phyloP scores from a whole-genome alignment of 2,113 vertebrate genomes.

The Monarcha castaneiventris region DNA sequence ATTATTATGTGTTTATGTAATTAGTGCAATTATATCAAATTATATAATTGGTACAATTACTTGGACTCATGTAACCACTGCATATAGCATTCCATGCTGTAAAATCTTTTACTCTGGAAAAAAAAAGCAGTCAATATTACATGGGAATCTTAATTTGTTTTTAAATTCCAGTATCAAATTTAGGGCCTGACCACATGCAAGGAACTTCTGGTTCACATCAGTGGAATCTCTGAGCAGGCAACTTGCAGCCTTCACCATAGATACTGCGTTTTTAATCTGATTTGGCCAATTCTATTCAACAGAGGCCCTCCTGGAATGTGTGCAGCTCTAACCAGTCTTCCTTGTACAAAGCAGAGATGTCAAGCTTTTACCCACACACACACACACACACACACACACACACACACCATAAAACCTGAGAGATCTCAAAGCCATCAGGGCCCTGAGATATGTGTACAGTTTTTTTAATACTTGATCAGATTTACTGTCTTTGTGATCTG shows the following conservation, averaged over 20 bases:
- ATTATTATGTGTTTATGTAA: constrained; percentile 47
- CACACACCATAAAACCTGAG: not conserved
- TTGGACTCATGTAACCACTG: constrained; percentile 62
- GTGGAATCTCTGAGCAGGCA: constrained; percentile 23
- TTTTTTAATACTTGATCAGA: not conserved
- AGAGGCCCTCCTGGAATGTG: constrained; percentile 19
- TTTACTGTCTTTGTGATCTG: not conserved
- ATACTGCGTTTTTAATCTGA: constrained; percentile 50
- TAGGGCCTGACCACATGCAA: constrained; percentile 56
- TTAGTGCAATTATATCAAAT: constrained; percentile 62
- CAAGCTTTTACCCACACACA: not conserved
- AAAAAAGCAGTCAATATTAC: constrained; percentile 43
- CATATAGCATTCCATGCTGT: constrained; percentile 54
- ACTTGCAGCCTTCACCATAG: constrained; percentile 33
- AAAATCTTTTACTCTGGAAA: constrained; percentile 49
- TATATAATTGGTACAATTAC: constrained; percentile 63
- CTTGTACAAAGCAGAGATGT: not conserved
- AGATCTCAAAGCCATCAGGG: not conserved
- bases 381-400: not conserved
- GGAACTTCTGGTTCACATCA: constrained; percentile 51
- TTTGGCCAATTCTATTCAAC: constrained; percentile 51
- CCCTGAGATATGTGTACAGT: not conserved
- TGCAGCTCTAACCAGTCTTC: not conserved
- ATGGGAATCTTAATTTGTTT: constrained; percentile 64
- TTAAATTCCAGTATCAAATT: constrained; percentile 64